phyloP scores from a whole-genome alignment of 2,113 vertebrate species.

The Origma solitaria region DNA sequence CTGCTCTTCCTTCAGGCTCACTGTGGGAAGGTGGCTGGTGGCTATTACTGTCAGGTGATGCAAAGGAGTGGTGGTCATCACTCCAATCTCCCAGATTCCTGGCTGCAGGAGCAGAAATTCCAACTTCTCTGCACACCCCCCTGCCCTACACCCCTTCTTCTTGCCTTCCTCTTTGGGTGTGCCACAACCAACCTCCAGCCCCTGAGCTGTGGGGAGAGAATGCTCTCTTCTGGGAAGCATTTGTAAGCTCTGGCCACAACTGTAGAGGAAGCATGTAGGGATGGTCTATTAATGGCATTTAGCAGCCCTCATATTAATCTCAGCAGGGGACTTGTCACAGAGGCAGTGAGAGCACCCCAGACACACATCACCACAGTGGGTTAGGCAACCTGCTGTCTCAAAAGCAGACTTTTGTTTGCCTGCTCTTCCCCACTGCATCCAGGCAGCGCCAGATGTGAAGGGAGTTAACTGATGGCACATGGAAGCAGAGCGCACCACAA shows the following conservation, averaged over 20 bases:
- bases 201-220: not conserved
- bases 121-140: not conserved
- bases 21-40: not conserved
- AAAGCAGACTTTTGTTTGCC: not conserved
- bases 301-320: not conserved
- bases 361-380: fast-evolving
- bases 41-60: not conserved
- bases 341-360: not conserved
- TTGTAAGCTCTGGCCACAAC: not conserved
- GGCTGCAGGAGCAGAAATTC: not conserved
- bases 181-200: not conserved
- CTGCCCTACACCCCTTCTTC: not conserved
- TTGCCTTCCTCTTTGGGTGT: not conserved
- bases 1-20: not conserved
- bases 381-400: not conserved
- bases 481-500: not conserved
- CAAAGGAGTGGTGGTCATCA: not conserved
- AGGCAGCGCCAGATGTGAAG: not conserved
- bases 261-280: not conserved
- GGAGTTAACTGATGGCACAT: not conserved
- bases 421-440: not conserved
- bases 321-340: not conserved
- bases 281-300: not conserved
- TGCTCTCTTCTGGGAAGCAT: not conserved
- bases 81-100: not conserved